These are phyloP conservation scores for Agrenia bidenticulata DNA, from an alignment of 2,888 invertebrate species.

Conservation along the genomic window DNA sequence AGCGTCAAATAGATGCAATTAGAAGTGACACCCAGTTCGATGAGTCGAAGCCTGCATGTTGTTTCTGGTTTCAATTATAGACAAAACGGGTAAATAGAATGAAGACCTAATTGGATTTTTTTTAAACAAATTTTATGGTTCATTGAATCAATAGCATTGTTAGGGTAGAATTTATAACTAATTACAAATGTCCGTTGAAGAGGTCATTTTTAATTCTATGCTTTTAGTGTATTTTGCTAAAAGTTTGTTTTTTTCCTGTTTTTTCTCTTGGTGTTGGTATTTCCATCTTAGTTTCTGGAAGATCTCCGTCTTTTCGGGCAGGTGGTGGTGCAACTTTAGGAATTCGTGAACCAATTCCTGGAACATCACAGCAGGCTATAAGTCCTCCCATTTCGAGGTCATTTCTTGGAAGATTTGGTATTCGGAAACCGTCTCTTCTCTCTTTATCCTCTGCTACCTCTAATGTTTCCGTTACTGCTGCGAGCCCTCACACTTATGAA, in stretches of 20 bases:
- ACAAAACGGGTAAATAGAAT: too few species aligned
- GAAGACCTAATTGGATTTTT: too few species aligned
- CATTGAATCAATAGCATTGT: too few species aligned
- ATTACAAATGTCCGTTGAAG: too few species aligned
- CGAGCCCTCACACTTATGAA: conserved; percentile 56
- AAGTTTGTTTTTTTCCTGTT: conserved; percentile 4
- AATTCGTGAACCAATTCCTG: conserved; percentile 46
- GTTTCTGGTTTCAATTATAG: too few species aligned
- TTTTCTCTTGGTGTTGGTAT: neutral
- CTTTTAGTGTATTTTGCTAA: neutral
- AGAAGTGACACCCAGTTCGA: too few species aligned
- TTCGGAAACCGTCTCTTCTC: conserved; percentile 83
- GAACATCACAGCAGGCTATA: conserved; percentile 45
- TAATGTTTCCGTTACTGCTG: conserved; percentile 61
- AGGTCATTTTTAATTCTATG: too few species aligned
- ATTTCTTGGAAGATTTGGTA: conserved; percentile 79
- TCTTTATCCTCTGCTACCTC: conserved; percentile 64
- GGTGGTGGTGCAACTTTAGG: conserved; percentile 43
- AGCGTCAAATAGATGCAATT: too few species aligned
- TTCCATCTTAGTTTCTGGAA: conserved; percentile 39
- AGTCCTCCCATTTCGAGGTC: conserved; percentile 65
- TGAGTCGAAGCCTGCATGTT: too few species aligned
- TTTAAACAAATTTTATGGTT: too few species aligned
- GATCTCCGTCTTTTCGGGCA: conserved; percentile 51
- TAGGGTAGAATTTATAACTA: too few species aligned